Percentiles rank a stretch among this genome's conserved stretches.
These are phyloP conservation scores for Nymphalis polychloros DNA, from an alignment of 2,888 invertebrate species.

Conservation along the genomic window DNA sequence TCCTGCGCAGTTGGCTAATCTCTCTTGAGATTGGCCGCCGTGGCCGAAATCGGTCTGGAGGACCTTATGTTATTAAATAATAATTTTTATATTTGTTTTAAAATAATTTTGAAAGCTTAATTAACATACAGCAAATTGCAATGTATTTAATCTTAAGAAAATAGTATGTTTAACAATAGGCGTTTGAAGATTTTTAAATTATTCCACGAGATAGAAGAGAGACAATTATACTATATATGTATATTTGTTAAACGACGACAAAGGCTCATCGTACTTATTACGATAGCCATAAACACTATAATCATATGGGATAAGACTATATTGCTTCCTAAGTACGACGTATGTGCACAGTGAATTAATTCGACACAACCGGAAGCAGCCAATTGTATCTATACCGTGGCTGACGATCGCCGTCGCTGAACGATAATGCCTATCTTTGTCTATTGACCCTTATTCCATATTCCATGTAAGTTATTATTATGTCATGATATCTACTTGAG, in stretches of 20 bases:
- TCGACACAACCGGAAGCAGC: conserved; percentile 67
- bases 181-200: background rate
- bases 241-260: background rate
- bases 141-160: background rate
- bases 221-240: background rate
- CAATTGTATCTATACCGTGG: conserved; percentile 67
- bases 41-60: too few species aligned
- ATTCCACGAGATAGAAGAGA: background rate
- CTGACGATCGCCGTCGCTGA: conserved; percentile 37
- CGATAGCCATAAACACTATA: background rate
- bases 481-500: conserved; percentile 21
- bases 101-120: too few species aligned
- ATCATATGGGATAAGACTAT: conserved; percentile 8
- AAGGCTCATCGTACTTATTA: conserved; percentile 1
- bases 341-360: conserved; percentile 56
- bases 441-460: conserved; percentile 47
- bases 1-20: too few species aligned
- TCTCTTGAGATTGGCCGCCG: too few species aligned
- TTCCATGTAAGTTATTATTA: conserved; percentile 29
- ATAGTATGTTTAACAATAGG: background rate
- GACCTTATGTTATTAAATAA: too few species aligned
- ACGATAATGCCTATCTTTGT: conserved; percentile 49
- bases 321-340: conserved; percentile 39
- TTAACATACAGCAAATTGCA: too few species aligned
- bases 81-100: too few species aligned